Evolutionary conservation across 2,888 invertebrate genomes (phyloP).

Genomic region (Girardia tigrina): DNA sequence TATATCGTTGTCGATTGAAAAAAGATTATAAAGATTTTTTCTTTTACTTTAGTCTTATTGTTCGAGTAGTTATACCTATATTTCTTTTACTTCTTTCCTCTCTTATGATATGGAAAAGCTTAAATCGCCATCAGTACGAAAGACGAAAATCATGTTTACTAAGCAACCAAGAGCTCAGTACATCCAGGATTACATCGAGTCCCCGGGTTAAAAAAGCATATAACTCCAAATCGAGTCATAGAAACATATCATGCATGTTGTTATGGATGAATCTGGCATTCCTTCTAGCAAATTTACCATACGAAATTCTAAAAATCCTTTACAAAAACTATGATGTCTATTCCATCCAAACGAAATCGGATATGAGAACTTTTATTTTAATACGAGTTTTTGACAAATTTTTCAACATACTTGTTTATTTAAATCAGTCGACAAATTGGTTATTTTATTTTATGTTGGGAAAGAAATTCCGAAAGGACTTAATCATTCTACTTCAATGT

Average conservation of each 20-base stretch:
- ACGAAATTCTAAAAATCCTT: conserved; percentile 32
- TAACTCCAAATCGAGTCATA: not conserved
- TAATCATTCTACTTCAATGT: not conserved
- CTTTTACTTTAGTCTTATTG: conserved; percentile 27
- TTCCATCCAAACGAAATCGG: conserved; percentile 25
- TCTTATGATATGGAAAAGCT: conserved; percentile 28
- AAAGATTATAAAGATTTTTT: conserved; percentile 2
- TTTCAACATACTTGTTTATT: conserved; percentile 33
- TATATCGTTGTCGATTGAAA: conserved; percentile 16
- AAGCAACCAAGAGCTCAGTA: not conserved
- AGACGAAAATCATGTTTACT: not conserved
- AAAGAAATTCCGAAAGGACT: conserved; percentile 32
- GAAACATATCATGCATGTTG: conserved; percentile 28
- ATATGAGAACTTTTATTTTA: not conserved
- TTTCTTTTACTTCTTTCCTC: conserved; percentile 33
- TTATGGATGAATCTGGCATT: conserved; percentile 35
- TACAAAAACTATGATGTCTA: conserved; percentile 29
- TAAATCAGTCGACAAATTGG: conserved; percentile 35
- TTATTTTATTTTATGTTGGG: conserved; percentile 35
- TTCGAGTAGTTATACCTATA: conserved; percentile 28
- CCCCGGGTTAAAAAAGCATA: conserved; percentile 13
- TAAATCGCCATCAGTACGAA: conserved; percentile 30
- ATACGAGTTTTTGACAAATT: conserved; percentile 29
- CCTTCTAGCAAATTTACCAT: conserved; percentile 31
- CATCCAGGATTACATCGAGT: not conserved